Evolutionary conservation across 2,797 vertebrate genomes (phyloP), one percentile per base, ranked within the genome.

Genomic region (Astyanax mexicanus): DNA sequence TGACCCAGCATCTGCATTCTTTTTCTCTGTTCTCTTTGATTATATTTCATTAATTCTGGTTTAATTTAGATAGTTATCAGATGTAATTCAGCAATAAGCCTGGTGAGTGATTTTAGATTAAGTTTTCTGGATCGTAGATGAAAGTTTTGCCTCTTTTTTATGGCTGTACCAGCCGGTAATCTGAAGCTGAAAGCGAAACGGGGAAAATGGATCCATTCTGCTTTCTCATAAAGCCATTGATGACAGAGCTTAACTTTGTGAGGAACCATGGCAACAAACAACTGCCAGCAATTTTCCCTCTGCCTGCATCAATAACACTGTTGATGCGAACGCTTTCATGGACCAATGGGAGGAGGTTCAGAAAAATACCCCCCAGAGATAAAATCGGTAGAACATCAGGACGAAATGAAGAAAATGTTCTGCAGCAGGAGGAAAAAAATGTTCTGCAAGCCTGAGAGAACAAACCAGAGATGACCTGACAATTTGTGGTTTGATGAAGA

Each of bases 221-320:
- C 32, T 29, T 62, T 76, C 54, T 66, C 40, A 60, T 81, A 75
- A 72, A 78, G 10, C 25, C 67, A 61, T 40, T 47, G 54, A 67
- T 19, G 47, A 83, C 57, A 37, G 52, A 71, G 77, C 25, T 37
- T 32, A 82, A 79, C 71, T 73, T 77, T 72, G 32, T 69, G 45
- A 70, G 71, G 64, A 78, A 77, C 70, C 82, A 82, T 79, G 64
- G 78, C 74, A 82, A 83, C 78, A 37, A 72, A 79, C 40, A 58
- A 70, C 6, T 44, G 69, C 57, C 69, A 73, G 64, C 57, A 47
- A 62, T 47, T 58, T 72, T 66, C 38, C 21, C 9, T 69, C 25
- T 66, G 62, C 19, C 55, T 71, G 72, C 66, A 21, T 61, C 72
- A 75, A 47, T 40, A 62, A 60, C 42, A 66, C 11, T 13, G 12